Evolutionary conservation across 2,113 vertebrate genomes (phyloP).

Genomic region (Ibidorhyncha struthersii): DNA sequence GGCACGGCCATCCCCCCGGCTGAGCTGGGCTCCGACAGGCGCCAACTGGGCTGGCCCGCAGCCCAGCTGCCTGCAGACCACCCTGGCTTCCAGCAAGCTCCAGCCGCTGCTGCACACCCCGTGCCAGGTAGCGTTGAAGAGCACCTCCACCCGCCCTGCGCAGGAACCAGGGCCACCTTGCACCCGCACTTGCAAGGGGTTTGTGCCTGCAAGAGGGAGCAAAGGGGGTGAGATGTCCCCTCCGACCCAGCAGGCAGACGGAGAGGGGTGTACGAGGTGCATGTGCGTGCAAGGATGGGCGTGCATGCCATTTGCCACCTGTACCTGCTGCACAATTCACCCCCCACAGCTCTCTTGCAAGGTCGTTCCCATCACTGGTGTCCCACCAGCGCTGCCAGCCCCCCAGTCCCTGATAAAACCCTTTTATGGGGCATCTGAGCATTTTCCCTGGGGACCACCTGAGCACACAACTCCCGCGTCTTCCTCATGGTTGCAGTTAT

Average conservation of each 20-base stretch:
- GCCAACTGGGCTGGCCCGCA: neutral
- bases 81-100: neutral
- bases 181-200: constrained; percentile 1
- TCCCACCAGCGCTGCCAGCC: neutral
- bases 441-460: neutral
- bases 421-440: neutral
- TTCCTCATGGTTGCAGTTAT: constrained; percentile 65
- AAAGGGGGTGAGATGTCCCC: neutral
- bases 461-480: constrained; percentile 64
- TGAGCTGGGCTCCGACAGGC: fast-evolving
- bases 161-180: neutral
- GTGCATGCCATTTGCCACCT: fast-evolving
- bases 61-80: constrained; percentile 36
- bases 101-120: neutral
- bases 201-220: neutral
- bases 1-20: fast-evolving
- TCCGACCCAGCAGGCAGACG: fast-evolving
- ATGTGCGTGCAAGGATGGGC: fast-evolving
- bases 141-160: neutral
- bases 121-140: neutral
- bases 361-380: neutral
- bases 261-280: neutral
- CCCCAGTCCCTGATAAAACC: neutral
- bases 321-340: neutral
- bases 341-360: too few species aligned